A percentile compares a stretch with the other conserved stretches of the same genome.
phyloP scores from a whole-genome alignment of 1,140 invertebrate genomes.

The Caenorhabditis latens region DNA sequence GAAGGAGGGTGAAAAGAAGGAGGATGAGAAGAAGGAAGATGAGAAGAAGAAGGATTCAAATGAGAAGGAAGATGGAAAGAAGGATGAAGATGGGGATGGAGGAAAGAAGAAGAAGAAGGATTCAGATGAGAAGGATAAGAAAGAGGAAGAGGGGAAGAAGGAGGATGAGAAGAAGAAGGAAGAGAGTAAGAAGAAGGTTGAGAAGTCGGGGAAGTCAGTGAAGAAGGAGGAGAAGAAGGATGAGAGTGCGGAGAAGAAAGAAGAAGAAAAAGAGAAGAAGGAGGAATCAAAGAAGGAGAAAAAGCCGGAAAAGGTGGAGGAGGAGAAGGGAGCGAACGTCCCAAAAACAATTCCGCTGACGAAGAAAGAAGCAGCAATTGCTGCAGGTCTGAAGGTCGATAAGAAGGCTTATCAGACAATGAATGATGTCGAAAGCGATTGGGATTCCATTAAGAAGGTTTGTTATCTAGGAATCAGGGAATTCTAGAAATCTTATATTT shows the following conservation, averaged over 20 bases:
- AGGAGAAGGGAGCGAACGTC: background rate
- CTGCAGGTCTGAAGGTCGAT: background rate
- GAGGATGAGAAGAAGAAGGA: background rate
- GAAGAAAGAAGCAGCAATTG: background rate
- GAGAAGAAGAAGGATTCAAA: background rate
- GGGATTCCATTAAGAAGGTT: background rate
- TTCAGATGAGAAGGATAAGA: background rate
- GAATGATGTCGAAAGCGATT: background rate
- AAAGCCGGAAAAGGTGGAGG: background rate
- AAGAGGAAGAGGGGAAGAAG: background rate
- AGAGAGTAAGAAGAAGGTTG: background rate
- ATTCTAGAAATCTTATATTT: too few relatives aligned
- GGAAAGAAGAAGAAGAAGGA: background rate
- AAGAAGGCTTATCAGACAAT: slow-evolving; percentile 7
- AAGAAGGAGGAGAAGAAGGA: background rate
- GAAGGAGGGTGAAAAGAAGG: background rate
- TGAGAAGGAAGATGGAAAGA: background rate
- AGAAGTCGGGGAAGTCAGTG: background rate
- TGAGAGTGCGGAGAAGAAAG: background rate
- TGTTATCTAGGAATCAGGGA: too few relatives aligned
- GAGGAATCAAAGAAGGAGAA: background rate
- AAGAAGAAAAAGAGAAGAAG: background rate
- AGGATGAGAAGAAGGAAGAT: background rate
- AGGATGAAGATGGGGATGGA: background rate
- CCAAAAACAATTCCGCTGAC: background rate